Evolutionary conservation across 2,113 vertebrate species (phyloP).

Genomic region (Dipodomys spectabilis): DNA sequence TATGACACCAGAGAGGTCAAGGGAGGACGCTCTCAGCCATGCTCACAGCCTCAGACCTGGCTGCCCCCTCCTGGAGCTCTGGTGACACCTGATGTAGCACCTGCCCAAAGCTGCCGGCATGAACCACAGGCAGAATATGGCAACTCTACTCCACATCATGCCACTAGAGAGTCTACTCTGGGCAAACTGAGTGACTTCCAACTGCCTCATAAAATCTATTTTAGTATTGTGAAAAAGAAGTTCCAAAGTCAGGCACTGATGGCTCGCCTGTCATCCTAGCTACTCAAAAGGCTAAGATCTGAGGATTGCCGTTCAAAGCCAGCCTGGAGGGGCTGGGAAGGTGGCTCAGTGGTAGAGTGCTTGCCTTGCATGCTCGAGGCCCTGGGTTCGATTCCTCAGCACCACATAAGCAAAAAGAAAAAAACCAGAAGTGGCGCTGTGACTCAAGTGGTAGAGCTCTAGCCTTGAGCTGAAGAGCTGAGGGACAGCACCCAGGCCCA

Average conservation of each 20-base stretch:
- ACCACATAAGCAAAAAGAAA: too few relatives aligned
- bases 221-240: not conserved
- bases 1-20: constrained; percentile 69
- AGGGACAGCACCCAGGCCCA: too few relatives aligned
- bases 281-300: too few relatives aligned
- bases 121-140: not conserved
- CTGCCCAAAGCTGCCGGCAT: not conserved
- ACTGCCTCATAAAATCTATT: not conserved
- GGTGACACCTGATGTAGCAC: fast-evolving
- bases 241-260: not conserved
- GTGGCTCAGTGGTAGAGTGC: too few relatives aligned
- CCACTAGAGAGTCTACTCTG: not conserved
- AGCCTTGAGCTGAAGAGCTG: too few relatives aligned
- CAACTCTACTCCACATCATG: not conserved
- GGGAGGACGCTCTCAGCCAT: constrained; percentile 14
- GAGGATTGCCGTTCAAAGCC: too few relatives aligned
- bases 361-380: too few relatives aligned
- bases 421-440: too few relatives aligned
- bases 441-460: too few relatives aligned
- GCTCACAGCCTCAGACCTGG: not conserved
- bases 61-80: not conserved
- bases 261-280: not conserved
- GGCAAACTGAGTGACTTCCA: not conserved
- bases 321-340: too few relatives aligned
- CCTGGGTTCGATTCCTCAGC: too few relatives aligned